Conservation (phyloP, 2,113 vertebrate genomes). For the Recurvirostra avosetta region DNA sequence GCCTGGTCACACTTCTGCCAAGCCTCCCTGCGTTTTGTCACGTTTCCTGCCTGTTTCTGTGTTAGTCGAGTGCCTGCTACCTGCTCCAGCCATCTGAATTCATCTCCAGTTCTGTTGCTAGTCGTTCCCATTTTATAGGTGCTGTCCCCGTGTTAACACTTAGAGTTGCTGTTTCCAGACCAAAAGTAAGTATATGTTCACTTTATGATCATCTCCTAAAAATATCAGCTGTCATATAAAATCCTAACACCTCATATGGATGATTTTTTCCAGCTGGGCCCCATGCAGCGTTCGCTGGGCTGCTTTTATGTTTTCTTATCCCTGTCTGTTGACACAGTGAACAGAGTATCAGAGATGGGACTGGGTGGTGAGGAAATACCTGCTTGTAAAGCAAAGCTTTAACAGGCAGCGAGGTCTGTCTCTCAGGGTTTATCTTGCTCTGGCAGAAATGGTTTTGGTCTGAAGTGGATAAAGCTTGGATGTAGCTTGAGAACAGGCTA, state of each 20-base stretch:
- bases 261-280: not conserved
- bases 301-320: not conserved
- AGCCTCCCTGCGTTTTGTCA: not conserved
- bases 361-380: not conserved
- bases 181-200: not conserved
- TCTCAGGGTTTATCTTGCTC: not conserved
- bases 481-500: not conserved
- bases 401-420: not conserved
- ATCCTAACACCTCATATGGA: not conserved
- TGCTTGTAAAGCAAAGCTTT: not conserved
- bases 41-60: not conserved
- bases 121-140: not conserved
- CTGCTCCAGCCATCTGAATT: not conserved
- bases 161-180: not conserved
- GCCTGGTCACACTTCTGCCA: rapidly evolving
- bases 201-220: not conserved
- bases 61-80: not conserved
- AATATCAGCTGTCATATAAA: not conserved
- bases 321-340: not conserved
- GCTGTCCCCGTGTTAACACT: not conserved
- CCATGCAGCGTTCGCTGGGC: not conserved
- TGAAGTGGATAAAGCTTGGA: not conserved
- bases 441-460: not conserved
- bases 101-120: not conserved
- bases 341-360: not conserved